Evolutionary conservation across 1,140 invertebrate species (phyloP), one percentile per base, ranked within the genome.

Genomic region (Heliconius eleuchia): DNA sequence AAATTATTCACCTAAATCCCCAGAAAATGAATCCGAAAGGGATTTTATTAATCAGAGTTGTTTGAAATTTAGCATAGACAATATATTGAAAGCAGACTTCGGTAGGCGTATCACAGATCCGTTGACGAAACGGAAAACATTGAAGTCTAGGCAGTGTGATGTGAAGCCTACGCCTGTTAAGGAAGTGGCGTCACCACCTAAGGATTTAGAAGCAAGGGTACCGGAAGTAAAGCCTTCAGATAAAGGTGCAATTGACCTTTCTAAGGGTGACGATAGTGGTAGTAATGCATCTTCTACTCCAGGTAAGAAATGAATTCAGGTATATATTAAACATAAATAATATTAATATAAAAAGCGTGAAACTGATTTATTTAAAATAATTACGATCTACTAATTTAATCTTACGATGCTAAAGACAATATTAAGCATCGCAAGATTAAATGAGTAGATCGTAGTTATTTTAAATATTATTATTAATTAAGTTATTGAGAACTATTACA

Each of bases 51-150:
- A 96, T 83, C 96, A 96, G 78, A 95, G 95, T 16, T 96, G 95
- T 82, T 91, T 98, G 1, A 98, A 98, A 86, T 99, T 99, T 94
- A 98, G 98, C 83, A 99, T 99, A 92, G 98, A 98, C 87, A 98
- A 98, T 94, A 99, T 99, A 78, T 93, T 99, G 9, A 98, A 98
- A 89, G 98, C 98, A 0, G 97, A 98, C 89, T 99, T 99, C 83
- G 98, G 98, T 0, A 95, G 97, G 39, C 86, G 96, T 42, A 96
- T 97, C 16, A 97, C 96, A 3, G 96, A 97, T 92, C 96, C 96
- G 13, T 95, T 96, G 76, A 95, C 96, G 66, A 95, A 96, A 80
- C 95, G 96, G 76, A 96, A 92, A 79, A 87, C 78, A 73, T 79
- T 88, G 72, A 93, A 91, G 71, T 76, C 83, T 5, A 86, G 86